Conservation (phyloP, 1,140 invertebrate genomes). For the Drosophila kanapiae region DNA sequence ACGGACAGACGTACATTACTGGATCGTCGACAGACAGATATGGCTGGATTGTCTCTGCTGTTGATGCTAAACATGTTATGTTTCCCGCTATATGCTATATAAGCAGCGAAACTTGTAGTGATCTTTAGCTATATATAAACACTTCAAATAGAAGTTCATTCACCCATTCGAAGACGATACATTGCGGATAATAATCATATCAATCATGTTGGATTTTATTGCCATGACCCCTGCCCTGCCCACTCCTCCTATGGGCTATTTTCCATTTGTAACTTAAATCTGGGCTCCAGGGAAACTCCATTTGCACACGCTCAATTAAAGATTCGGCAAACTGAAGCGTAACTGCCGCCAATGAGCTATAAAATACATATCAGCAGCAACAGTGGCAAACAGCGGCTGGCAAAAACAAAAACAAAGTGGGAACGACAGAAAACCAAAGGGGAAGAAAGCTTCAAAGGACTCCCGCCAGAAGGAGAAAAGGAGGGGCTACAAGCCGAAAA, state of each 20-base stretch:
- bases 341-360: constrained; percentile 53
- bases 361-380: constrained; percentile 50
- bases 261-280: constrained; percentile 24
- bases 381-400: constrained; percentile 14
- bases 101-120: no score
- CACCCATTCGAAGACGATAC: neutral
- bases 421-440: neutral
- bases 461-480: constrained; percentile 8
- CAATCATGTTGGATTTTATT: constrained; percentile 33
- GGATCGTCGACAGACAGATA: no score
- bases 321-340: constrained; percentile 29
- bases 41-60: no score
- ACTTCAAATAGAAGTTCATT: no score
- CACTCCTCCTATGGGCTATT: neutral
- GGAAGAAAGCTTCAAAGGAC: constrained; percentile 50
- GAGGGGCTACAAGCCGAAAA: constrained; percentile 41
- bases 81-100: no score
- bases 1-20: no score
- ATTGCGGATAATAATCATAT: constrained; percentile 24
- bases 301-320: constrained; percentile 51
- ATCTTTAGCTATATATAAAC: no score
- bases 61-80: no score
- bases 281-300: constrained; percentile 24
- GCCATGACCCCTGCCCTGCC: constrained; percentile 12
- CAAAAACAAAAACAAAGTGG: constrained; percentile 24